phyloP scores from a whole-genome alignment of 1,140 invertebrate genomes.

The Drosophila mayri region DNA sequence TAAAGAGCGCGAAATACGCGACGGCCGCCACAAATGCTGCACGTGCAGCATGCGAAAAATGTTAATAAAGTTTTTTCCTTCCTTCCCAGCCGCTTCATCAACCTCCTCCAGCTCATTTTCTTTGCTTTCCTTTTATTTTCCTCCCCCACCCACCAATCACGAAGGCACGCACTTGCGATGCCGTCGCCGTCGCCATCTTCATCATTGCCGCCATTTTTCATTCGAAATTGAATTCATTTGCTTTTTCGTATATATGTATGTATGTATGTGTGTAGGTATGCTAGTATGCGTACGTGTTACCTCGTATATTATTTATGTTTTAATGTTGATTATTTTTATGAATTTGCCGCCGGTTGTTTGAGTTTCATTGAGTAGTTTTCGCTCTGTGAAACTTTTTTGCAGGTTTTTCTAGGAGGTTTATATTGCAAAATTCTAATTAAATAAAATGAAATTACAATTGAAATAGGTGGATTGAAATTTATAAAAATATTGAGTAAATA shows the following conservation, averaged over 20 bases:
- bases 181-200: slow-evolving; percentile 64
- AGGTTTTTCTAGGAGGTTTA: background rate
- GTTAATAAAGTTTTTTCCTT: slow-evolving; percentile 74
- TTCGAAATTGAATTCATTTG: slow-evolving; percentile 80
- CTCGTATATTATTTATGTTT: slow-evolving; percentile 70
- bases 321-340: slow-evolving; percentile 56
- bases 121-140: slow-evolving; percentile 2
- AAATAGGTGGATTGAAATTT: background rate
- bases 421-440: background rate
- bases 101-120: slow-evolving; percentile 11
- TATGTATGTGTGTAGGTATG: slow-evolving; percentile 2
- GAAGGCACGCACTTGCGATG: slow-evolving; percentile 34
- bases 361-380: slow-evolving; percentile 12
- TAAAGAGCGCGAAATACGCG: slow-evolving; percentile 67
- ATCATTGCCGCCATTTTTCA: slow-evolving; percentile 80
- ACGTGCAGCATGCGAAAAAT: slow-evolving; percentile 81
- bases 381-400: background rate
- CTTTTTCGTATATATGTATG: slow-evolving; percentile 19
- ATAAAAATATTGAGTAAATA: too few relatives aligned
- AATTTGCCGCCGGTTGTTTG: slow-evolving; percentile 22
- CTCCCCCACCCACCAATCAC: slow-evolving; percentile 19
- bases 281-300: slow-evolving; percentile 52
- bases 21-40: slow-evolving; percentile 46
- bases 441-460: background rate
- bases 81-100: slow-evolving; percentile 1